Conservation (phyloP, 2,797 vertebrate genomes). For the Vireo griseus region DNA sequence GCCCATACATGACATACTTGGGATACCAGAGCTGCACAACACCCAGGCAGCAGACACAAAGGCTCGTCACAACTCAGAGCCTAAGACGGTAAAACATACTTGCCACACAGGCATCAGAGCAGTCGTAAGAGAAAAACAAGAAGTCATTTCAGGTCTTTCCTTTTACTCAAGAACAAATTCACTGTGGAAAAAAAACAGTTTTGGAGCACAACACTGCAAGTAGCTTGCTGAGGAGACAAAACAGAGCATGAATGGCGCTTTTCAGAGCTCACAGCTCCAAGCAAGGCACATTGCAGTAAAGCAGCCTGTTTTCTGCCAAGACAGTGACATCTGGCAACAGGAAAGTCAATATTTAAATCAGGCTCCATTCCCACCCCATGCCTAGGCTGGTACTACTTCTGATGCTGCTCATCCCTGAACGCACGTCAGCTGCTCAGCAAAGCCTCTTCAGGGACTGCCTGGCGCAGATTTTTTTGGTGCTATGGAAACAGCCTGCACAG, state of each 20-base stretch:
- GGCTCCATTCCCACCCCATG: background rate
- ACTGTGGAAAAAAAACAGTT: background rate
- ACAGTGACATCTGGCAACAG: background rate
- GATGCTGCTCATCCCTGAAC: background rate
- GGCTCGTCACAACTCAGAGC: background rate
- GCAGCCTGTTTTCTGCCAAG: background rate
- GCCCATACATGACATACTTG: accelerated
- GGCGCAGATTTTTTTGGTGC: background rate
- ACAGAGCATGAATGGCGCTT: background rate
- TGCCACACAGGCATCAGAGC: background rate
- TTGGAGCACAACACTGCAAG: background rate
- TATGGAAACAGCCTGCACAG: slow-evolving; percentile 10
- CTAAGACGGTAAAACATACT: background rate
- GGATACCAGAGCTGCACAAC: background rate
- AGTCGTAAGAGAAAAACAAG: background rate
- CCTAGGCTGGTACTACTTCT: background rate
- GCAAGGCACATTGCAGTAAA: background rate
- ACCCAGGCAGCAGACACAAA: background rate
- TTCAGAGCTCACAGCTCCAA: background rate
- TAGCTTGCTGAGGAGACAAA: background rate
- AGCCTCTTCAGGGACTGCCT: background rate
- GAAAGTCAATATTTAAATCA: background rate
- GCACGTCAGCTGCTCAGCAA: background rate
- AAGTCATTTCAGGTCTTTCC: background rate
- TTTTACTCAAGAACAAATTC: background rate